Percentiles rank a stretch among this genome's conserved stretches.
Conservation (phyloP, 1,140 invertebrate genomes). For the Bradynema listronoti region DNA sequence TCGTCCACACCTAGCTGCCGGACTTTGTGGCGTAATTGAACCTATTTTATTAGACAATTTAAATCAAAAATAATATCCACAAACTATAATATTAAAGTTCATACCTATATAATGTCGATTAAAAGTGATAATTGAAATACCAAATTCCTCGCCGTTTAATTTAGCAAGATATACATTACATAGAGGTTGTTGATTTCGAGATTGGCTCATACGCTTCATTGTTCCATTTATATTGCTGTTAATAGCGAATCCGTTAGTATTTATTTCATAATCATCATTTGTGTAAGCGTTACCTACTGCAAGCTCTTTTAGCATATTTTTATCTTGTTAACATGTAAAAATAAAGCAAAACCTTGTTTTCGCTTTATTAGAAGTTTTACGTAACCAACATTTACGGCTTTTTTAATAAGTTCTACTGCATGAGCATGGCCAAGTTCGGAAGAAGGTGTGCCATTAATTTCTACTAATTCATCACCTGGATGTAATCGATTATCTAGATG, state of each 20-base stretch:
- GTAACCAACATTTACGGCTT: slow-evolving; percentile 59
- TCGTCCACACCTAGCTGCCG: slow-evolving; percentile 80
- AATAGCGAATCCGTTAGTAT: not conserved
- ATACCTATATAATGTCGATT: slow-evolving; percentile 88
- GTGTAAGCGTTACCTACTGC: not conserved
- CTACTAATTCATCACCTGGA: slow-evolving; percentile 81
- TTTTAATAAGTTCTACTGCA: slow-evolving; percentile 82
- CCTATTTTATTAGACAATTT: slow-evolving; percentile 59
- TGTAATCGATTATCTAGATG: slow-evolving; percentile 76
- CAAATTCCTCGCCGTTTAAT: slow-evolving; percentile 89
- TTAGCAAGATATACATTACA: slow-evolving; percentile 82
- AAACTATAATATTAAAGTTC: slow-evolving; percentile 51
- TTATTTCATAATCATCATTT: not conserved
- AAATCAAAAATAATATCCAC: not conserved
- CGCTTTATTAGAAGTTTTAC: slow-evolving; percentile 52
- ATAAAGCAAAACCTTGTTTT: slow-evolving; percentile 17
- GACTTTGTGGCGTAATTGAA: slow-evolving; percentile 84
- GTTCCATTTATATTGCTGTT: not conserved
- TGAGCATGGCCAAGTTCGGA: too few species aligned
- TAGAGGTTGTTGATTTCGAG: slow-evolving; percentile 46
- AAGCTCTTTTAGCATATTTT: not conserved
- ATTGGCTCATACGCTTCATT: not conserved
- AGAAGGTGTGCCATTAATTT: slow-evolving; percentile 73
- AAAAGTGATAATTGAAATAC: slow-evolving; percentile 95
- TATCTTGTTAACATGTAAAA: not conserved